Evolutionary conservation across 64 coral and sea anemone genomes (phyloP), one percentile per base, ranked within the genome.

Genomic region (Astreopora myriophthalma): DNA sequence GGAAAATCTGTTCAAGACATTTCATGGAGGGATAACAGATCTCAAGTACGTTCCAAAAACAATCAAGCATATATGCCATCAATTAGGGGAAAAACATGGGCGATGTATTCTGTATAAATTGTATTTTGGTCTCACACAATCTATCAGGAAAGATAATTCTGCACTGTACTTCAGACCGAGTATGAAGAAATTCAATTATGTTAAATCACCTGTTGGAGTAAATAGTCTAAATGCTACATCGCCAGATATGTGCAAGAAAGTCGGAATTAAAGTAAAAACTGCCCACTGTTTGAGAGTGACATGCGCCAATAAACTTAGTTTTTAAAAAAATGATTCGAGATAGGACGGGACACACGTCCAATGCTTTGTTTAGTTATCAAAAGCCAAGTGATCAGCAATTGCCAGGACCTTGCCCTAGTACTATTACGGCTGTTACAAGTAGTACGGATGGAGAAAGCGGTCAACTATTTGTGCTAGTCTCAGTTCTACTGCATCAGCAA

Each of bases 1-100:
- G 25, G 76, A 91, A 48, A 83, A 62, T 83, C 33, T 73, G 31
- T 92, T 37, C n/a, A 92, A 92, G 78, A 92, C 91, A 16, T 86
- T 77, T 93, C 73, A 86, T 17, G 51, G 84, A 23, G 80, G 80
- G 22, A 51, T 92, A 66, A 28, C 13, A 34, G 71, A 77, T 67
- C 30, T 93, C 14, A 93, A 87, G 49, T 82, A 93, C 29, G 38
- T 81, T 35, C 57, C 91, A 7, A 67, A 69, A 6, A 60, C 2
- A 33, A 42, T 86, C 3, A 78, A 86, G 35, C 82, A 92, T 55
- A 44, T 92, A 46, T 92, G 91, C 38, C 80, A 85, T 14, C 51
- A 64, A 63, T 1, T 85, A 1, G 90, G 68, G 34, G 25, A 92
- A 58, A 84, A 61, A 42, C 52, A 85, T 26, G 36, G 36, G 36